Base-by-base conservation (phyloP, 2,113 vertebrate genomes). In the Benitochromis conjunctus region DNA sequence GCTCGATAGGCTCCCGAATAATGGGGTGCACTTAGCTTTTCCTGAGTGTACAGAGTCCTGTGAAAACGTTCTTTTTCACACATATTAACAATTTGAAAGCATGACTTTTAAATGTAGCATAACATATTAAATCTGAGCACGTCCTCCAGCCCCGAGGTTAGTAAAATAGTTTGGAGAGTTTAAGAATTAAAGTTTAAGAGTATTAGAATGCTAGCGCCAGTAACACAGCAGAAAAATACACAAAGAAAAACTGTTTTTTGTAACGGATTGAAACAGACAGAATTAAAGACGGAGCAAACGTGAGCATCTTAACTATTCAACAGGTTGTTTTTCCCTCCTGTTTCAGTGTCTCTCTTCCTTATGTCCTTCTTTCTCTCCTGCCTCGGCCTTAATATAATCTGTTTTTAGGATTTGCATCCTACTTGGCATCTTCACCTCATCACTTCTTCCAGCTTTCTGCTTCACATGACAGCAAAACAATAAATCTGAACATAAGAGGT, bases 401-500 rank as follows among this genome's bases (percentile, higher is more conserved):
- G 46, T 38, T 38, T 54, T 78, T 19, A 55, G 74, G 77, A 87
- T 87, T 12, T 80, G 38, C 83, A 74, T 80, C 38, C 24, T 71
- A 1, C 19, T 31, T 77, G 58, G 34, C 58, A 74, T 21, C 48
- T 78, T 69, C 31, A 41, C 86, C 56, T 78, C 24, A 85, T 41
- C 66, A 21, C 31, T 62, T 83, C 83, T 69, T 43, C 16, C 34
- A 69, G 31, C 53, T 83, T 81, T 80, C 41, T 62, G 55, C 29
- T 84, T 64, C 34, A 46, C 83, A 83, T 29, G 19, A 74, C 16
- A 13, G 74, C 29, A 58, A 86, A 89, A 88, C 86, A 88, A 88
- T 84, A 87, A 81, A 89, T 90, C 89, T 86, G 77, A 76, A 83
- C 85, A 87, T 12, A 60, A 41, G 19, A 85, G 16, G 55, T 58